Conservation (phyloP, 2,888 invertebrate genomes). For the Tenthredo mesomela region DNA sequence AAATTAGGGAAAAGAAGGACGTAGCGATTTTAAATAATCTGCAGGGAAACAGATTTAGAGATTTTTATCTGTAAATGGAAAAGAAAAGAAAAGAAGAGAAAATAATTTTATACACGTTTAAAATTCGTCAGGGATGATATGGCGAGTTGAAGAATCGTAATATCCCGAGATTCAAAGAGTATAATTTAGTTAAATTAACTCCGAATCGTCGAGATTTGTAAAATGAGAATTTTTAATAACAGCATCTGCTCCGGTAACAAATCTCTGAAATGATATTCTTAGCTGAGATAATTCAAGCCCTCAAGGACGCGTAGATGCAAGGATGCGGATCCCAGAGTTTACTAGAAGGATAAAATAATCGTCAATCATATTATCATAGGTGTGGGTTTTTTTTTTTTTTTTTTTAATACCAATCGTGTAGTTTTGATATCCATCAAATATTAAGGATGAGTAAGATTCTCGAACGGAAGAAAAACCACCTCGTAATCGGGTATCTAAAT, state of each 20-base stretch:
- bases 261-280: conserved; percentile 11
- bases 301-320: not conserved
- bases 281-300: not conserved
- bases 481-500: not conserved
- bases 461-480: not conserved
- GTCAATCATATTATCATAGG: conserved; percentile 5
- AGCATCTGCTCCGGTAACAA: not conserved
- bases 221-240: conserved; percentile 32
- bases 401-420: no score
- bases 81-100: not conserved
- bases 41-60: not conserved
- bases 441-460: not conserved
- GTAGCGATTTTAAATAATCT: not conserved
- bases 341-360: conserved; percentile 24
- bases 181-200: not conserved
- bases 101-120: not conserved
- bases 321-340: not conserved
- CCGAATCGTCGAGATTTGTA: not conserved
- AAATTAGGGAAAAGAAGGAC: not conserved
- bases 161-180: not conserved
- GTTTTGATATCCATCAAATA: not conserved
- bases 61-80: not conserved
- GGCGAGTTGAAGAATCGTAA: not conserved
- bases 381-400: no score
- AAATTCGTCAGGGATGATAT: not conserved